These are phyloP conservation scores for Tamandua tetradactyla DNA, from an alignment of 2,797 vertebrate species.

Conservation along the genomic window DNA sequence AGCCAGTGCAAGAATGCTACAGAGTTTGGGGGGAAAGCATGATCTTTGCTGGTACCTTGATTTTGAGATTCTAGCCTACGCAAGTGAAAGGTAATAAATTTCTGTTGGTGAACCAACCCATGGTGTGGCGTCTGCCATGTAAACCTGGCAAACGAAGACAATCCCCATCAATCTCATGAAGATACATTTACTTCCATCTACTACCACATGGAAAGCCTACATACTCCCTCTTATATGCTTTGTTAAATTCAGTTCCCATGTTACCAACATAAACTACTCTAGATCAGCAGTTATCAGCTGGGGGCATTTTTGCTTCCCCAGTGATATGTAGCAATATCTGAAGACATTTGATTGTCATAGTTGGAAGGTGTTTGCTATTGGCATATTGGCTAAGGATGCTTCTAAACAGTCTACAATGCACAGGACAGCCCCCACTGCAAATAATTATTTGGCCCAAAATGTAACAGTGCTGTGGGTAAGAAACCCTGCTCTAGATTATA, in stretches of 20 bases:
- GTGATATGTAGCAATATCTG: neutral
- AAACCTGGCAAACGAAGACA: no score
- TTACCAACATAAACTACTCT: no score
- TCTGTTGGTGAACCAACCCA: no score
- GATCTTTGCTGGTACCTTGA: no score
- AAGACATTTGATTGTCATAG: neutral
- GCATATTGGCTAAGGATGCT: neutral
- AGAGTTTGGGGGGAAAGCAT: no score
- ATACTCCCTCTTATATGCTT: neutral
- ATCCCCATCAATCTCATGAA: neutral
- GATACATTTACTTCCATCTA: no score
- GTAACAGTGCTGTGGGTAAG: accelerated
- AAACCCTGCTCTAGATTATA: no score
- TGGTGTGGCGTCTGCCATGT: no score
- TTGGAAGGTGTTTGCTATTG: neutral
- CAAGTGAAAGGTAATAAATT: no score
- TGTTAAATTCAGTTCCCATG: neutral
- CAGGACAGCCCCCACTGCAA: neutral
- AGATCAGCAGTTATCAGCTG: neutral
- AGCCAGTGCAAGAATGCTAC: no score
- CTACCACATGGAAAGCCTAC: no score
- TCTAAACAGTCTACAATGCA: neutral
- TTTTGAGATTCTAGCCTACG: no score
- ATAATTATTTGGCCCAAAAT: neutral
- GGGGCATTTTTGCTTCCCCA: neutral